Evolutionary conservation across 2,113 vertebrate species (phyloP).

Genomic region (Pristiophorus japonicus): DNA sequence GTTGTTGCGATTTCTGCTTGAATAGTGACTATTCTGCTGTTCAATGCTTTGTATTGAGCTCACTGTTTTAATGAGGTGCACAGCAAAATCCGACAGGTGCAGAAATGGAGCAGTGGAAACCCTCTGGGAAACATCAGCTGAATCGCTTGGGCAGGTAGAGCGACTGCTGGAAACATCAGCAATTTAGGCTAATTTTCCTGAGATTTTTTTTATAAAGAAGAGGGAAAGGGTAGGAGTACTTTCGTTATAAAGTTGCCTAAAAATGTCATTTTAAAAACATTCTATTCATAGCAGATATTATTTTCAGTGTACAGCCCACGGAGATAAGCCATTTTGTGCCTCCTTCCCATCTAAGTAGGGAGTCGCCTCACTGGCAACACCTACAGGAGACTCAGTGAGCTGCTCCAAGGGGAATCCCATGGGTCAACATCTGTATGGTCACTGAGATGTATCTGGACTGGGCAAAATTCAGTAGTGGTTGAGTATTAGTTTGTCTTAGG

Average conservation of each 20-base stretch:
- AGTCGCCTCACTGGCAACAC: neutral
- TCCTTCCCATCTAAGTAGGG: neutral
- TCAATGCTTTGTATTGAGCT: constrained; percentile 22
- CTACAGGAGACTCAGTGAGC: neutral
- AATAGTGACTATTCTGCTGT: neutral
- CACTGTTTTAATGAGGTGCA: constrained; percentile 27
- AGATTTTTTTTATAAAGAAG: constrained; percentile 2
- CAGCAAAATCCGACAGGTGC: constrained; percentile 23
- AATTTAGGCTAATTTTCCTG: neutral
- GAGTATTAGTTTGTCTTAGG: too few species aligned
- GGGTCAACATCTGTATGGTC: neutral
- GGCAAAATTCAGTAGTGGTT: neutral
- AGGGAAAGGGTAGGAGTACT: neutral
- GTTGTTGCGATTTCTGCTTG: constrained; percentile 8
- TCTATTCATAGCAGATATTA: neutral
- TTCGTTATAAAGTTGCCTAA: neutral
- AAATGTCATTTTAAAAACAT: neutral
- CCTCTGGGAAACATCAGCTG: constrained; percentile 32
- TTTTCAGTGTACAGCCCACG: neutral
- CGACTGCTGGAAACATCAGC: constrained; percentile 6
- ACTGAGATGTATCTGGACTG: neutral
- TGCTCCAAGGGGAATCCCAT: neutral
- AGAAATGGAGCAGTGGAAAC: constrained; percentile 16
- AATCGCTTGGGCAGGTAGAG: neutral
- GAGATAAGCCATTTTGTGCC: neutral